A percentile compares a stretch with the other conserved stretches of the same genome.
These are phyloP conservation scores for Hemistola chrysoprasaria DNA, from an alignment of 2,888 invertebrate genomes.

Conservation along the genomic window DNA sequence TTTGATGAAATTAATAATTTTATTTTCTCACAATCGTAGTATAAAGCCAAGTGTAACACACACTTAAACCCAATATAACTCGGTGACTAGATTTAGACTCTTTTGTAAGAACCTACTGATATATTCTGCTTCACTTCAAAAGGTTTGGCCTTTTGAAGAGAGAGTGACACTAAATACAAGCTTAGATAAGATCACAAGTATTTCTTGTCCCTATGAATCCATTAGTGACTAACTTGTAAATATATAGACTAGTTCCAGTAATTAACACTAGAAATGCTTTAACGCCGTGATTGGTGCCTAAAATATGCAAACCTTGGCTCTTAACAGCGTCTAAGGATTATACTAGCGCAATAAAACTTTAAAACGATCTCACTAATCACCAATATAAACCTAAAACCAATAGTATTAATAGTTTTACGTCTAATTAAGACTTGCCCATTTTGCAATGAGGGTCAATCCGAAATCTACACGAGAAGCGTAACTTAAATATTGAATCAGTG, in stretches of 20 bases:
- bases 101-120: too few relatives aligned
- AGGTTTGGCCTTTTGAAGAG: too few relatives aligned
- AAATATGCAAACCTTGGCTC: conserved; percentile 48
- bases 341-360: too few relatives aligned
- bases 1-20: too few relatives aligned
- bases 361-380: conserved; percentile 4
- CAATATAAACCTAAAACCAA: conserved; percentile 32
- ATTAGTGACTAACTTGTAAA: conserved; percentile 25
- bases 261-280: conserved; percentile 43
- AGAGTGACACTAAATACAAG: too few relatives aligned
- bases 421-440: conserved; percentile 32
- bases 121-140: too few relatives aligned
- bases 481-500: conserved; percentile 29
- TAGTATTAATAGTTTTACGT: conserved; percentile 27
- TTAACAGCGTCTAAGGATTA: neutral
- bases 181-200: conserved; percentile 42
- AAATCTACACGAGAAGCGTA: conserved; percentile 1
- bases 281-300: conserved; percentile 55
- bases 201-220: conserved; percentile 61
- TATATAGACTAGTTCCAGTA: conserved; percentile 45
- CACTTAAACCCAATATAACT: too few relatives aligned
- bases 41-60: too few relatives aligned
- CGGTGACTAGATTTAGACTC: too few relatives aligned
- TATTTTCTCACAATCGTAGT: too few relatives aligned
- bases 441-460: conserved; percentile 7